phyloP scores from a whole-genome alignment of 2,888 invertebrate genomes.

The Thymelicus lineola region DNA sequence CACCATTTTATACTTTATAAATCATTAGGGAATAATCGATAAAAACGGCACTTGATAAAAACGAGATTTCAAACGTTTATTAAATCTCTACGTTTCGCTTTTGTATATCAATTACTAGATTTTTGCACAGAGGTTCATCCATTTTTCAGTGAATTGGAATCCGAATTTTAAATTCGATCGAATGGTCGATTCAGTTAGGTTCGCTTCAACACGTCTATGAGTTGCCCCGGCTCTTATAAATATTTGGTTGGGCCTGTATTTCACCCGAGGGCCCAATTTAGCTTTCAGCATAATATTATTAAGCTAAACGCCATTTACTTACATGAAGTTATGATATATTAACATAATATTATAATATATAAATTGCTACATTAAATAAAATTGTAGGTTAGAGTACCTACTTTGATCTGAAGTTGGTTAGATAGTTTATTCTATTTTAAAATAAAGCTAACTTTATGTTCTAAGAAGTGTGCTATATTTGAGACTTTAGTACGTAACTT shows the following conservation, averaged over 20 bases:
- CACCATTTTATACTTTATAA: background rate
- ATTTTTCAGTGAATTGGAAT: background rate
- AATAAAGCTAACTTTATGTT: too few relatives aligned
- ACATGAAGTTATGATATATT: background rate
- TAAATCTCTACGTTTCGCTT: background rate
- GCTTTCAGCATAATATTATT: background rate
- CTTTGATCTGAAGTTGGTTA: too few relatives aligned
- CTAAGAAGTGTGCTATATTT: too few relatives aligned
- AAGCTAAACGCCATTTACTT: background rate
- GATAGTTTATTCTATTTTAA: too few relatives aligned
- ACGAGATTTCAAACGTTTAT: background rate
- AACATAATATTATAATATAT: background rate
- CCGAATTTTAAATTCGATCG: constrained; percentile 3
- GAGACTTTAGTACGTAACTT: too few relatives aligned
- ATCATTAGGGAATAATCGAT: background rate
- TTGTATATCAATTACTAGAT: constrained; percentile 8
- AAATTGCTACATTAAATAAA: too few relatives aligned
- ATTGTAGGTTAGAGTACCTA: too few relatives aligned
- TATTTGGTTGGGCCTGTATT: background rate
- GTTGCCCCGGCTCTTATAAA: background rate
- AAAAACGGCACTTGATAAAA: background rate
- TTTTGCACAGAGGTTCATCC: background rate
- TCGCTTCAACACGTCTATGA: constrained; percentile 1
- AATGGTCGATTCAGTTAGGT: background rate
- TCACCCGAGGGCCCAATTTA: background rate